A percentile compares a stretch with the other conserved stretches of the same genome.
Conservation (phyloP, 2,797 vertebrate genomes). For the Lagorchestes hirsutus region DNA sequence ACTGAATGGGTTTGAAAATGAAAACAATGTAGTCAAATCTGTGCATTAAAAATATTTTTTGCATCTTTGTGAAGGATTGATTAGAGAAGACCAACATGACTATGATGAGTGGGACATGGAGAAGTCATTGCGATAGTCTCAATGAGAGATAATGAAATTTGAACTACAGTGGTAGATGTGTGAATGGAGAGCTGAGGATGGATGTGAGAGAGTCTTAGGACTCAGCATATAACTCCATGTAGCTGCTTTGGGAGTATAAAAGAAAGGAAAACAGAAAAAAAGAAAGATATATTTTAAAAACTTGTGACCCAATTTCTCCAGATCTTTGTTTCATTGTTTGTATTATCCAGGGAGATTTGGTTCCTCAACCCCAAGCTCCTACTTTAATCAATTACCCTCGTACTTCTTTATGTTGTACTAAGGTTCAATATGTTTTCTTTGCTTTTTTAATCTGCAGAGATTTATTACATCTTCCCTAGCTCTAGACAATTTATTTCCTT, state of each 20-base stretch:
- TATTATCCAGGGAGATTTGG: not conserved
- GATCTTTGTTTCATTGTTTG: not conserved
- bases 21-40: not conserved
- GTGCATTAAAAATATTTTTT: not conserved
- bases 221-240: not conserved
- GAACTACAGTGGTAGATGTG: not conserved
- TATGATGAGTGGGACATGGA: not conserved
- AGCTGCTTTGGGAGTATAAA: not conserved
- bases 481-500: not conserved
- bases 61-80: not conserved
- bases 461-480: not conserved
- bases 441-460: not conserved
- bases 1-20: not conserved
- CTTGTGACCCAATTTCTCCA: not conserved
- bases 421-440: not conserved
- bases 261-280: not conserved
- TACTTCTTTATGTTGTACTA: not conserved
- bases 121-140: not conserved
- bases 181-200: not conserved
- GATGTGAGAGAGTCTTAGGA: not conserved
- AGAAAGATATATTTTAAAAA: not conserved
- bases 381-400: not conserved
- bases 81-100: not conserved
- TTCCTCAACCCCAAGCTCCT: not conserved
- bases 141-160: not conserved